Conservation (phyloP, 2,888 invertebrate species). For the Drosophila nr. perissopoda region DNA sequence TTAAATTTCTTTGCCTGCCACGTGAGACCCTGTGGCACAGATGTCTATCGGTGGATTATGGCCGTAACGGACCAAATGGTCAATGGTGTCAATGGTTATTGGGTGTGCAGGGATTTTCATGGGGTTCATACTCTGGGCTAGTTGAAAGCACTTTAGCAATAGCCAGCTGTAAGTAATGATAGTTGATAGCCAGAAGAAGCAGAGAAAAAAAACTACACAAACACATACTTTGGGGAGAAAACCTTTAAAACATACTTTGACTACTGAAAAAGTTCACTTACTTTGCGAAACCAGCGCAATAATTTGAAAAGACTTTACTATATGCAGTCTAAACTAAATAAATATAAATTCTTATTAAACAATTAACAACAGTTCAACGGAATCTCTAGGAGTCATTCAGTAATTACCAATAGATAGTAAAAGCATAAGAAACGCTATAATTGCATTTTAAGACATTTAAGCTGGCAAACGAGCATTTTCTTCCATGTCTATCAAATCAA, state of each 20-base stretch:
- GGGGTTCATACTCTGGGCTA: background rate
- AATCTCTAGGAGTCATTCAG: background rate
- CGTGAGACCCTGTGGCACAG: conserved; percentile 10
- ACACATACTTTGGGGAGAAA: background rate
- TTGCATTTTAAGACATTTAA: conserved; percentile 51
- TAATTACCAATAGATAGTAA: conserved; percentile 18
- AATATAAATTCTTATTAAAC: background rate
- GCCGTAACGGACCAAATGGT: conserved; percentile 18
- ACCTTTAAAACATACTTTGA: background rate
- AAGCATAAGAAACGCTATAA: conserved; percentile 20
- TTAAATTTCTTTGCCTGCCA: conserved; percentile 46
- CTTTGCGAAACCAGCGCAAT: background rate
- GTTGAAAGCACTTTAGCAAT: background rate
- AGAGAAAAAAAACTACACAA: background rate
- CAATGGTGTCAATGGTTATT: conserved; percentile 51
- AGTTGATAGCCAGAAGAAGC: background rate
- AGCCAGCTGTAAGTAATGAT: background rate
- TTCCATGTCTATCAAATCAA: conserved; percentile 35
- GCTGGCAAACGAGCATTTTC: conserved; percentile 21
- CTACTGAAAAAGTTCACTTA: background rate
- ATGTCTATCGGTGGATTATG: conserved; percentile 30
- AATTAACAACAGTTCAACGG: background rate
- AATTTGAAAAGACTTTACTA: background rate
- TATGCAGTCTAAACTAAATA: background rate
- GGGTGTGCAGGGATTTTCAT: conserved; percentile 23